Evolutionary conservation across 2,113 vertebrate species (phyloP), one percentile per base, ranked within the genome.

Genomic region (Chunga burmeisteri): DNA sequence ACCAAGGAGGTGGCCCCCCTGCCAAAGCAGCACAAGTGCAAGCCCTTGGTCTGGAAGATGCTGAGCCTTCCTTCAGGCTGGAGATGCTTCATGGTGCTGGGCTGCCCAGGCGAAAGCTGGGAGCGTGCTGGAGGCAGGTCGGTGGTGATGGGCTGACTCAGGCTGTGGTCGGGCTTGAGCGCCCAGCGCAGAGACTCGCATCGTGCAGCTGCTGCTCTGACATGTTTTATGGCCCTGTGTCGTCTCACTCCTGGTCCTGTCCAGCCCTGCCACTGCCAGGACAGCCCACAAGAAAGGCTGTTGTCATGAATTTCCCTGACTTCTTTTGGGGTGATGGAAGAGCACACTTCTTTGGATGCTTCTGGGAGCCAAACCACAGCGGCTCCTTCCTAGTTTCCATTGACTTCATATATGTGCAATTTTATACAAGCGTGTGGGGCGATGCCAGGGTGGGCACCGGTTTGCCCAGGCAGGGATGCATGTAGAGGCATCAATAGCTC

Each of bases 281-380:
- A 82, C 13, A 95, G 77, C 71, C 89, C 95, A 96, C 95, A 95
- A 96, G 67, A 97, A 96, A 95, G 91, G 78, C 42, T 71, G 46
- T 32, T 95, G 91, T 79, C 49, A 23, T 85, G 15, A 89, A 79
- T 96, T 95, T 73, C 83, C 62, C 61, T 75, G 83, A 13, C 86
- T 87, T 65, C 71, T 70, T 94, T 73, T 53, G 59, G 84, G 78
- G 89, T 34, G 42, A 85, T 78, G 27, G 89, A 93, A 87, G 70
- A 95, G 95, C 86, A 85, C 58, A 7, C 91, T 94, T 81, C 65
- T 81, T 56, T 81, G 59, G 46, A 21, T 74, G 63, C 63, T 65
- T 88, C 61, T 62, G 36, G 62, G 67, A 93, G 81, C 94, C 96
- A 95, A 94, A 94, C 89, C 95, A 90, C 91, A 82, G 89, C 7